phyloP scores from a whole-genome alignment of 2,113 vertebrate genomes.

The Pseudopodoces humilis region DNA sequence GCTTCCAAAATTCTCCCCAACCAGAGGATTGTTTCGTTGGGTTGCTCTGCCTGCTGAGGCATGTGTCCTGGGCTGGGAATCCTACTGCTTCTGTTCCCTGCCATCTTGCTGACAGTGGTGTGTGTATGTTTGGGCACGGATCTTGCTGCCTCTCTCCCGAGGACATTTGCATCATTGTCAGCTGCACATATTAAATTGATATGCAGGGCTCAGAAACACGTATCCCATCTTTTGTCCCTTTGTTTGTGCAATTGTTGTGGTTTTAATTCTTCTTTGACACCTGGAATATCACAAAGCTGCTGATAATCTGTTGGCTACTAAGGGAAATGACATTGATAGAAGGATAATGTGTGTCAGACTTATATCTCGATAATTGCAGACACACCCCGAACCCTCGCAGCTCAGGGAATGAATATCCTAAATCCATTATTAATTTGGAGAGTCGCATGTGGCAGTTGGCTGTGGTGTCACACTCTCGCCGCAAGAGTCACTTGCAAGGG shows the following conservation, averaged over 20 bases:
- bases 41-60: slow-evolving; percentile 60
- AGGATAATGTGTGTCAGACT: slow-evolving; percentile 60
- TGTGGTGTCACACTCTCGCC: neutral
- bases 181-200: slow-evolving; percentile 69
- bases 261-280: slow-evolving; percentile 71
- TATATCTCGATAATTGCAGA: slow-evolving; percentile 52
- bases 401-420: slow-evolving; percentile 29
- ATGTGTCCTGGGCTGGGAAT: slow-evolving; percentile 63
- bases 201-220: slow-evolving; percentile 62
- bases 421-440: slow-evolving; percentile 52
- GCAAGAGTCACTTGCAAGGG: slow-evolving; percentile 9
- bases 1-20: slow-evolving; percentile 66
- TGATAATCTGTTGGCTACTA: slow-evolving; percentile 65
- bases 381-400: slow-evolving; percentile 40
- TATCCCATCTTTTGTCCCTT: slow-evolving; percentile 65
- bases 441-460: neutral
- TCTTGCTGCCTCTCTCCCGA: slow-evolving; percentile 57
- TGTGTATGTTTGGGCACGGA: slow-evolving; percentile 57
- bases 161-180: slow-evolving; percentile 65
- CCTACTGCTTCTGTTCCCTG: slow-evolving; percentile 60
- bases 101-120: slow-evolving; percentile 58
- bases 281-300: slow-evolving; percentile 71
- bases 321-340: slow-evolving; percentile 55
- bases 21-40: slow-evolving; percentile 61
- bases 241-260: slow-evolving; percentile 63